Evolutionary conservation across 2,797 vertebrate species (phyloP).

Genomic region (Knipowitschia caucasica): DNA sequence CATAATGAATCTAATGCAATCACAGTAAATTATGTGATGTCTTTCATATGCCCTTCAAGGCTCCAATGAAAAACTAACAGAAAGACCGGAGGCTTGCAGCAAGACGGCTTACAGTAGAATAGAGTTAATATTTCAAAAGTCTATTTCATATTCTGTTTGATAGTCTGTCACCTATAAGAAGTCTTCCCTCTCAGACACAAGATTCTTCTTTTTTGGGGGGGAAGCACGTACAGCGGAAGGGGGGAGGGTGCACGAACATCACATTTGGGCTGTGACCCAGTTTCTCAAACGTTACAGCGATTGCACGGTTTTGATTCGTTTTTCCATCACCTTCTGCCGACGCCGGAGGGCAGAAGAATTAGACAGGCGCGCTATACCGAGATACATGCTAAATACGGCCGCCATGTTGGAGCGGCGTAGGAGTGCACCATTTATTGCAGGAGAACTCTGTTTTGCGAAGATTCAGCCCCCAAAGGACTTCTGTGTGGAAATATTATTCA

Average conservation of each 20-base stretch:
- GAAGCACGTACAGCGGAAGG: not conserved
- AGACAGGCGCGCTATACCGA: not conserved
- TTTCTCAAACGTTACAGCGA: conserved; percentile 24
- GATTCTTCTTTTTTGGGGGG: not conserved
- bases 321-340: conserved; percentile 12
- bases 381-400: conserved; percentile 4
- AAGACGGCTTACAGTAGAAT: not conserved
- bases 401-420: not conserved
- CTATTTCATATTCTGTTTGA: not conserved
- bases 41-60: conserved; percentile 1
- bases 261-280: conserved; percentile 25
- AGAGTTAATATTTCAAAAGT: not conserved
- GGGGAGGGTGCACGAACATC: conserved; percentile 5
- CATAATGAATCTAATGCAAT: no score
- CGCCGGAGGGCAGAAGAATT: conserved; percentile 8
- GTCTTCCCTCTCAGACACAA: not conserved
- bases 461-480: no score
- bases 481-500: no score
- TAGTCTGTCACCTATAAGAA: not conserved
- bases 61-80: not conserved
- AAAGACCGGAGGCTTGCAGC: not conserved
- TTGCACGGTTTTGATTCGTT: conserved; percentile 6
- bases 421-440: not conserved
- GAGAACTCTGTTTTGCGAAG: no score
- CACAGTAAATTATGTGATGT: not conserved